Evolutionary conservation across 2,113 vertebrate species (phyloP).

Genomic region (Condylura cristata): DNA sequence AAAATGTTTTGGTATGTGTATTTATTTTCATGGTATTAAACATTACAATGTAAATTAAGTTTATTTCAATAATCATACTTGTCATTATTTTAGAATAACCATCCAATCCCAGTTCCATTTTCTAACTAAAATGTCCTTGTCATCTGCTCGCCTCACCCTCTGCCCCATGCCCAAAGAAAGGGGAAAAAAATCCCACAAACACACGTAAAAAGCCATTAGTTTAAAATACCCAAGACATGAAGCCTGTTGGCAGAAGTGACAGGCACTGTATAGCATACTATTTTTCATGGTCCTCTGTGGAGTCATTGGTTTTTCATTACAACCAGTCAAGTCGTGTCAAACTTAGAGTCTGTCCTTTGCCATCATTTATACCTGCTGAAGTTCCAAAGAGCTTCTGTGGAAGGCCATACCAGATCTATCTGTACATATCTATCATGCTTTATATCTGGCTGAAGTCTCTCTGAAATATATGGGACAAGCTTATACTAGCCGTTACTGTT

Average conservation of each 20-base stretch:
- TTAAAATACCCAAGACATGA: slow-evolving; percentile 52
- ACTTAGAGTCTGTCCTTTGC: slow-evolving; percentile 73
- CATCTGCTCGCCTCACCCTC: not conserved
- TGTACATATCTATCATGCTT: slow-evolving; percentile 72
- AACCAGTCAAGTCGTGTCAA: slow-evolving; percentile 74
- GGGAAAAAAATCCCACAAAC: not conserved
- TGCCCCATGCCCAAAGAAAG: not conserved
- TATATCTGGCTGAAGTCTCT: slow-evolving; percentile 76
- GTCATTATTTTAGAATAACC: not conserved
- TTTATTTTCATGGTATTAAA: not conserved
- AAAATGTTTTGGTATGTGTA: not conserved
- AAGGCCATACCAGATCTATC: slow-evolving; percentile 67
- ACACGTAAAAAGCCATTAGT: not conserved
- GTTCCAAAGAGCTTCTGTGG: slow-evolving; percentile 75
- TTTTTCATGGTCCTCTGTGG: not conserved
- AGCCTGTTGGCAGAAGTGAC: slow-evolving; percentile 21
- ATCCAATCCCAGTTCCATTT: not conserved
- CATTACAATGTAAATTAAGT: slow-evolving; percentile 10
- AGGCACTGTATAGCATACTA: not conserved
- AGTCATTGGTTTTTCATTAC: slow-evolving; percentile 75
- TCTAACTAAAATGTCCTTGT: not conserved
- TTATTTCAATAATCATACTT: slow-evolving; percentile 36
- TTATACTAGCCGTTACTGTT: slow-evolving; percentile 36
- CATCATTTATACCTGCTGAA: slow-evolving; percentile 73
- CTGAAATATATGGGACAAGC: slow-evolving; percentile 61